phyloP scores from a whole-genome alignment of 2,113 vertebrate species.

The Campylomormyrus numenius region DNA sequence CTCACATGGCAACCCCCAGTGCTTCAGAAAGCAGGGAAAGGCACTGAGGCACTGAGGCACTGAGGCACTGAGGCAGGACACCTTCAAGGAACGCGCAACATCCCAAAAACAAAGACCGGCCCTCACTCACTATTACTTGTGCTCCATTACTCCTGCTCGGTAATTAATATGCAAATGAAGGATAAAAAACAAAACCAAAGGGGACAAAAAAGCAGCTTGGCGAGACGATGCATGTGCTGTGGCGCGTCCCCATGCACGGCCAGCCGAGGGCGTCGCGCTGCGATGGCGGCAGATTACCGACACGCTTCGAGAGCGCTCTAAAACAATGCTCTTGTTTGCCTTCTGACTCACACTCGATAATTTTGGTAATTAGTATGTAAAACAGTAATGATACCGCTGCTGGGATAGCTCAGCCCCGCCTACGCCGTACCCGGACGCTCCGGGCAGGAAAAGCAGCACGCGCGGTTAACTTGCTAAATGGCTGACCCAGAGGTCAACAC shows the following conservation, averaged over 20 bases:
- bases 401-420: background rate
- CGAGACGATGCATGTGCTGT: background rate
- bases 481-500: background rate
- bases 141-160: constrained; percentile 23
- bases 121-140: constrained; percentile 12
- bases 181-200: constrained; percentile 20
- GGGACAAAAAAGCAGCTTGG: background rate
- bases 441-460: background rate
- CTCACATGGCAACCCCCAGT: background rate
- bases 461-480: background rate
- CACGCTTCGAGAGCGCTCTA: constrained; percentile 30
- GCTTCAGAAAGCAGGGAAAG: background rate
- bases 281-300: constrained; percentile 8
- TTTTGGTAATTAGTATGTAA: constrained; percentile 40
- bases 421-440: background rate
- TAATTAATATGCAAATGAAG: constrained; percentile 41
- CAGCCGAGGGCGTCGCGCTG: background rate
- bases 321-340: constrained; percentile 41
- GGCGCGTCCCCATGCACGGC: background rate
- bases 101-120: constrained; percentile 9
- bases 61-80: background rate
- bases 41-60: background rate
- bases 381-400: constrained; percentile 41
- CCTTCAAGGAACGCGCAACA: constrained; percentile 24
- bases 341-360: constrained; percentile 34